Evolutionary conservation across 2,113 vertebrate species (phyloP).

Genomic region (Brevimyrus niger): DNA sequence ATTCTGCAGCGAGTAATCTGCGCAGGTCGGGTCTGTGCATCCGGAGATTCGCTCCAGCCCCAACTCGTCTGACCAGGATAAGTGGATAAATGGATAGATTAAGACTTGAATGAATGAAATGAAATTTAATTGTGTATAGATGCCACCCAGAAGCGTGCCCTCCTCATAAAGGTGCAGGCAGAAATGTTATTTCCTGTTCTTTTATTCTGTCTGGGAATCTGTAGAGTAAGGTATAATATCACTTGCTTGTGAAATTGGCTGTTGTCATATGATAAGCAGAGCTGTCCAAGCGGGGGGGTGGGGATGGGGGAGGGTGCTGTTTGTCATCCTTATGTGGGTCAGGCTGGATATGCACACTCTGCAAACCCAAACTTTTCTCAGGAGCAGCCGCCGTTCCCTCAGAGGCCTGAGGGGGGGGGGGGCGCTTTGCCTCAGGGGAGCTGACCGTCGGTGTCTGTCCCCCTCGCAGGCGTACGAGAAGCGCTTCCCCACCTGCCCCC

Average conservation of each 20-base stretch:
- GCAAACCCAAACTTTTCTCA: neutral
- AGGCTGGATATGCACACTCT: neutral
- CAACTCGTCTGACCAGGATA: neutral
- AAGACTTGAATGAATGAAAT: neutral
- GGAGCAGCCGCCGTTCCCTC: neutral
- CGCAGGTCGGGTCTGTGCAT: neutral
- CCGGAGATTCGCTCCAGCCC: neutral
- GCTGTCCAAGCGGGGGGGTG: neutral
- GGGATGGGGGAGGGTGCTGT: neutral
- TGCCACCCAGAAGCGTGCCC: neutral
- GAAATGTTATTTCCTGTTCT: neutral
- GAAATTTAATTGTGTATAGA: neutral
- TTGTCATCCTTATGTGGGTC: neutral
- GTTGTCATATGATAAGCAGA: neutral
- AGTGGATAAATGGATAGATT: neutral
- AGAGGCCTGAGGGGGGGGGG: neutral
- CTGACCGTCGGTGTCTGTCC: neutral
- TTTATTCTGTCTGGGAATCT: neutral
- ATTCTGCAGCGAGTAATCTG: neutral
- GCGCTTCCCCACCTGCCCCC: conserved; percentile 70
- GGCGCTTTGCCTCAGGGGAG: neutral
- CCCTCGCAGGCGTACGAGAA: conserved; percentile 67
- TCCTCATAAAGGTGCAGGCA: neutral
- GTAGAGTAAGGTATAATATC: neutral
- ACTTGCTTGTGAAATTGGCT: neutral